Evolutionary conservation across 2,888 invertebrate species (phyloP).

Genomic region (Scaptomyza reducta): DNA sequence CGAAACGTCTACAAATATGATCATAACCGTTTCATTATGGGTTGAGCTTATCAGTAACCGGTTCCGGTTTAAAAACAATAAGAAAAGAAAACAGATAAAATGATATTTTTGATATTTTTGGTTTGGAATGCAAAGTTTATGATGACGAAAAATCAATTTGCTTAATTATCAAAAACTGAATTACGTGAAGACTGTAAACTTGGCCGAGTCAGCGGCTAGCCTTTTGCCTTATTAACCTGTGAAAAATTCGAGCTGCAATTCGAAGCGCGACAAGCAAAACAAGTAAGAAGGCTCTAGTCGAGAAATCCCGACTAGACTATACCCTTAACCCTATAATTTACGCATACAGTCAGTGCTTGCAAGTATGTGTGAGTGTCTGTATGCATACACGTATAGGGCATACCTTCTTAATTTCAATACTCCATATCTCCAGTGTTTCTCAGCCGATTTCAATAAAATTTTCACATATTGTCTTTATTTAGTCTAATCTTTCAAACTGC

Average conservation of each 20-base stretch:
- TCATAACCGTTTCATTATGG: too few species aligned
- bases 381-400: too few species aligned
- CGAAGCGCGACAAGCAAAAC: constrained; percentile 33
- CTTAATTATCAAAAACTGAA: constrained; percentile 13
- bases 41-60: constrained; percentile 38
- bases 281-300: constrained; percentile 26
- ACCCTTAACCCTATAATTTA: too few species aligned
- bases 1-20: constrained; percentile 17
- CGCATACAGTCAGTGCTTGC: too few species aligned
- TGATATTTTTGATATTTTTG: neutral
- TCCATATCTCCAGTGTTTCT: too few species aligned
- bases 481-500: too few species aligned
- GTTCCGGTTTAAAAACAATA: constrained; percentile 28
- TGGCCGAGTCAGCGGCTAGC: constrained; percentile 27
- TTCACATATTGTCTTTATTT: too few species aligned
- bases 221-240: constrained; percentile 25
- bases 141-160: too few species aligned
- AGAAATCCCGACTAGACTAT: too few species aligned
- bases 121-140: constrained; percentile 14
- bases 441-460: too few species aligned
- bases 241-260: constrained; percentile 27
- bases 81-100: constrained; percentile 1
- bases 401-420: too few species aligned
- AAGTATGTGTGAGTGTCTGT: too few species aligned
- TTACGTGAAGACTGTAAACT: constrained; percentile 5